Conservation (phyloP, 2,888 invertebrate genomes). For the Lithophane leautieri region DNA sequence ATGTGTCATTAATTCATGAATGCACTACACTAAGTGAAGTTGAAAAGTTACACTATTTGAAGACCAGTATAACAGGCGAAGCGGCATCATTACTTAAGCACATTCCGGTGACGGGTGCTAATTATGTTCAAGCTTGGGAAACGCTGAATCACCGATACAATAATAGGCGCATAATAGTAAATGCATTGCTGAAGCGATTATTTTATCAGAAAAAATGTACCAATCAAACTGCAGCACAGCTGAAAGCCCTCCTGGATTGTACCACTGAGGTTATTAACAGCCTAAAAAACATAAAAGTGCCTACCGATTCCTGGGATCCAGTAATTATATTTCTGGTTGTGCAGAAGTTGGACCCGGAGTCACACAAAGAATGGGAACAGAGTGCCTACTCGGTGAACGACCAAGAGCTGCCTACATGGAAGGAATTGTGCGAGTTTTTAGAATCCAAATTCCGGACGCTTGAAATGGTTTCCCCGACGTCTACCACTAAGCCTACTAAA, state of each 20-base stretch:
- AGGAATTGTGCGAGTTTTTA: slow-evolving; percentile 4
- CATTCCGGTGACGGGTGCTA: slow-evolving; percentile 38
- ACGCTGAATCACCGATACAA: slow-evolving; percentile 24
- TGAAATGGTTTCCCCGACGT: slow-evolving; percentile 1
- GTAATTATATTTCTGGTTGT: slow-evolving; percentile 30
- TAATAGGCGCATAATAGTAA: slow-evolving; percentile 16
- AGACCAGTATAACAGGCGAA: too few relatives aligned
- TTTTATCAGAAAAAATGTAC: slow-evolving; percentile 14
- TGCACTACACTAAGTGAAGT: slow-evolving; percentile 42
- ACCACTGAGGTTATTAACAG: slow-evolving; percentile 15
- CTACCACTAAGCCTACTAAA: not conserved
- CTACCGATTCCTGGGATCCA: slow-evolving; percentile 26
- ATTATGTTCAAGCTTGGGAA: slow-evolving; percentile 47
- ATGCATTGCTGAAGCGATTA: slow-evolving; percentile 16
- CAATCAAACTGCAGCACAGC: slow-evolving; percentile 3
- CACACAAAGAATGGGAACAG: slow-evolving; percentile 30
- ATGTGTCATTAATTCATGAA: slow-evolving; percentile 47
- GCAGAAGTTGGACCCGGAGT: slow-evolving; percentile 33
- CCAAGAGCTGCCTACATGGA: slow-evolving; percentile 6
- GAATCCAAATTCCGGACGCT: not conserved
- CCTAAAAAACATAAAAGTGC: slow-evolving; percentile 15
- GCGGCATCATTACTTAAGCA: too few relatives aligned
- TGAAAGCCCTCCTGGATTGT: not conserved
- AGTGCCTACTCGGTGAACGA: not conserved
- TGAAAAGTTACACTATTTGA: slow-evolving; percentile 58